Percentiles rank a stretch among this genome's conserved stretches.
phyloP scores from a whole-genome alignment of 1,140 invertebrate genomes.

The Varroa destructor region DNA sequence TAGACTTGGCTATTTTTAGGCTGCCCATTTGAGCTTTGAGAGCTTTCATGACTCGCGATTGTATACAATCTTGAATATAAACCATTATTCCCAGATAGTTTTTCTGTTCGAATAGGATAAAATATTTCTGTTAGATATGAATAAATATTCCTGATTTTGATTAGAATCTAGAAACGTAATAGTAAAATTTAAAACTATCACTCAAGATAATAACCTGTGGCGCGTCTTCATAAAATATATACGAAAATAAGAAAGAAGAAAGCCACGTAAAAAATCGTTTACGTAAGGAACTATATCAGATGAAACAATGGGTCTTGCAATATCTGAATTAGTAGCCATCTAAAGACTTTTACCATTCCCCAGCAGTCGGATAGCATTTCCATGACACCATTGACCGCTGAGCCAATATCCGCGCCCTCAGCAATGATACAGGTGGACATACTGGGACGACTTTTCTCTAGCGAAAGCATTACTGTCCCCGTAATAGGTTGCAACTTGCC shows the following conservation, averaged over 20 bases:
- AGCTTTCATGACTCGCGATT: not conserved
- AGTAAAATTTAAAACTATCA: too few species aligned
- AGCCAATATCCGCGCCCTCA: constrained; percentile 5
- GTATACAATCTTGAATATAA: constrained; percentile 6
- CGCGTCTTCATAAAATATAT: not conserved
- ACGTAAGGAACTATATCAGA: not conserved
- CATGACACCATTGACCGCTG: constrained; percentile 3
- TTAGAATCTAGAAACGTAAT: too few species aligned
- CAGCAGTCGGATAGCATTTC: constrained; percentile 8
- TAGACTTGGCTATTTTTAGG: not conserved
- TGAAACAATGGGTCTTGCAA: not conserved
- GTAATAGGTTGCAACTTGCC: not conserved
- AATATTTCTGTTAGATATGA: too few species aligned
- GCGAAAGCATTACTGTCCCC: not conserved
- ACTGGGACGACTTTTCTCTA: not conserved
- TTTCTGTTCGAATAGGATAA: not conserved
- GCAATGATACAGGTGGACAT: not conserved
- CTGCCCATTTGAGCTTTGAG: not conserved
- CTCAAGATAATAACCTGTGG: not conserved
- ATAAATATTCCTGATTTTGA: too few species aligned
- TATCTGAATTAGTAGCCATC: not conserved
- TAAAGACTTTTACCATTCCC: constrained; percentile 6
- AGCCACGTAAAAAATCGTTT: not conserved
- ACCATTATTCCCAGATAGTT: constrained; percentile 13
- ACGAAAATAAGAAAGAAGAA: not conserved